A percentile compares a stretch with the other conserved stretches of the same genome.
Conservation (phyloP, 2,113 vertebrate genomes). For the Mesoclemmys tuberculata region DNA sequence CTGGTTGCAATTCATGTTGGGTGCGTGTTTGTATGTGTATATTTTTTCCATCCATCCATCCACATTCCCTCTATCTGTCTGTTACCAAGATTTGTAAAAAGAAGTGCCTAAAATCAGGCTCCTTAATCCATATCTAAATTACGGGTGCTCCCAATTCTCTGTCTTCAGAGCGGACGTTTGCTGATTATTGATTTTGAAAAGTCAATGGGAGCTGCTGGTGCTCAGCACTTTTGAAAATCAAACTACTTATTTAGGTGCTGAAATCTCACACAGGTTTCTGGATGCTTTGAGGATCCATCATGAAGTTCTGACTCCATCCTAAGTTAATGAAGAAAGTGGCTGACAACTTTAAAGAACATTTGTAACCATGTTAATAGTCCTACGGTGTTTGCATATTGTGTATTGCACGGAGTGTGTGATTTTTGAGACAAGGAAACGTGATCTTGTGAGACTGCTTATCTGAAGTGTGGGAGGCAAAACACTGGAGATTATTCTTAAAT, state of each 20-base stretch:
- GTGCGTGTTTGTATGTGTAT: background rate
- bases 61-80: background rate
- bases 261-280: background rate
- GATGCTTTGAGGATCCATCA: background rate
- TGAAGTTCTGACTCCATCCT: background rate
- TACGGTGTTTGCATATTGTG: background rate
- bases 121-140: accelerated
- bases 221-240: background rate
- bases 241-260: background rate
- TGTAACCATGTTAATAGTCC: background rate
- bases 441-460: background rate
- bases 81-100: background rate
- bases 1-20: background rate
- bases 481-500: background rate
- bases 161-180: background rate
- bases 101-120: background rate
- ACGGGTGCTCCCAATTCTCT: background rate
- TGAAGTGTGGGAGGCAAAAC: background rate
- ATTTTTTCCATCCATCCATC: background rate
- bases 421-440: background rate
- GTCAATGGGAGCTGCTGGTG: background rate
- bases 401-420: accelerated
- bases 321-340: background rate
- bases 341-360: accelerated
- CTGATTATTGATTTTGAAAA: background rate